phyloP scores from a whole-genome alignment of 1,140 invertebrate genomes.

The Atta texana region DNA sequence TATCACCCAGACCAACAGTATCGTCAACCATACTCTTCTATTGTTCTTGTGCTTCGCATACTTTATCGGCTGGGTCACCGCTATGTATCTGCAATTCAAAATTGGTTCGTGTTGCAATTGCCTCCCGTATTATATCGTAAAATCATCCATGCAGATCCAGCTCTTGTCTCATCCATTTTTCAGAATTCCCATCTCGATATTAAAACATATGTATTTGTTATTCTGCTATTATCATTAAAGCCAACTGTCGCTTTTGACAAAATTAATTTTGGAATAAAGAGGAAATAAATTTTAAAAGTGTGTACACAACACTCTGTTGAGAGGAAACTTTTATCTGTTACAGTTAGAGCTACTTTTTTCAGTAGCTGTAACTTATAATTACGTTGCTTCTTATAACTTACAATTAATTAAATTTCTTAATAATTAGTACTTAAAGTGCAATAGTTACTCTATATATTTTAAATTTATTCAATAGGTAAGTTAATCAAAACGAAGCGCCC shows the following conservation, averaged over 20 bases:
- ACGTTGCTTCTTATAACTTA: too few relatives aligned
- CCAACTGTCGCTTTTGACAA: neutral
- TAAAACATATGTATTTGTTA: neutral
- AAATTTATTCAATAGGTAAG: too few relatives aligned
- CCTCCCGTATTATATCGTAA: conserved; percentile 33
- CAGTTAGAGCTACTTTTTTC: too few relatives aligned
- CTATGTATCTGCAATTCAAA: conserved; percentile 93
- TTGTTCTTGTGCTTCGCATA: conserved; percentile 99
- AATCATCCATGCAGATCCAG: conserved; percentile 6
- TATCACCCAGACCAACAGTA: conserved; percentile 98
- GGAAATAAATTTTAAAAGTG: neutral
- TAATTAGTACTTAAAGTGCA: too few relatives aligned
- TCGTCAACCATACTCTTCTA: conserved; percentile 96
- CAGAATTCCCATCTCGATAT: neutral
- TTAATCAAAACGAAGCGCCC: too few relatives aligned
- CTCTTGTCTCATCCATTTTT: neutral
- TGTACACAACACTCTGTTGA: too few relatives aligned
- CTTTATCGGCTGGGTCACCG: conserved; percentile 99
- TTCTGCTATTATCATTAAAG: neutral
- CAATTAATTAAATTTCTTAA: too few relatives aligned
- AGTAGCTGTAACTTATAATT: too few relatives aligned
- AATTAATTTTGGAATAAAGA: neutral
- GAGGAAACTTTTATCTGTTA: too few relatives aligned
- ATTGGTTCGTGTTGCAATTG: conserved; percentile 61
- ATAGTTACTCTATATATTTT: too few relatives aligned